phyloP scores from a whole-genome alignment of 1,140 invertebrate genomes.

The Rhyzopertha dominica region DNA sequence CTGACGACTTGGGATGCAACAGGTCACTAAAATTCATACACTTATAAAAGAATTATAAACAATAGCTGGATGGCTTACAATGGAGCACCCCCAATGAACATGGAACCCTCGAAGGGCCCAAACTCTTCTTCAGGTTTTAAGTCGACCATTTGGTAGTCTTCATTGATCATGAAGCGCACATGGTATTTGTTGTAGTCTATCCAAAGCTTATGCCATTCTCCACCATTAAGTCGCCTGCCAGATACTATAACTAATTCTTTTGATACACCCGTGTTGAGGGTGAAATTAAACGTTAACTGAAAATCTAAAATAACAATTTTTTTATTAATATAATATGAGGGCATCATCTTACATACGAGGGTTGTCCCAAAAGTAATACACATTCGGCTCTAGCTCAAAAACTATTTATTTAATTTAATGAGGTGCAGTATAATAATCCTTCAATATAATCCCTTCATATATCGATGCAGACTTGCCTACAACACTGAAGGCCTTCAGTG shows the following conservation, averaged over 20 bases:
- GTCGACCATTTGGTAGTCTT: slow-evolving; percentile 81
- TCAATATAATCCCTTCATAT: too few relatives aligned
- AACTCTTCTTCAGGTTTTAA: slow-evolving; percentile 80
- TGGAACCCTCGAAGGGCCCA: slow-evolving; percentile 85
- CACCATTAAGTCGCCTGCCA: slow-evolving; percentile 73
- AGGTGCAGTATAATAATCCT: too few relatives aligned
- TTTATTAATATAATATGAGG: too few relatives aligned
- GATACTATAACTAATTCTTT: slow-evolving; percentile 77
- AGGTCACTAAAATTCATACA: slow-evolving; percentile 62
- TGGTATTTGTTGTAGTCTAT: slow-evolving; percentile 91
- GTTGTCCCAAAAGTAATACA: too few relatives aligned
- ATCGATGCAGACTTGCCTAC: too few relatives aligned
- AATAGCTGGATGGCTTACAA: too few relatives aligned
- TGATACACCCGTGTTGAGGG: slow-evolving; percentile 74
- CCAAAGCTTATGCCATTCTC: slow-evolving; percentile 94
- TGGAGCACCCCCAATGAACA: slow-evolving; percentile 88
- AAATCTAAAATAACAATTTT: slow-evolving; percentile 64
- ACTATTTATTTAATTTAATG: too few relatives aligned
- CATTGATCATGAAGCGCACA: slow-evolving; percentile 89
- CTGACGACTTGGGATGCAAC: slow-evolving; percentile 67
- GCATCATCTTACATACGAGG: too few relatives aligned
- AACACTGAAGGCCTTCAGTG: too few relatives aligned
- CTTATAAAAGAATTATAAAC: too few relatives aligned
- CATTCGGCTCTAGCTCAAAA: too few relatives aligned
- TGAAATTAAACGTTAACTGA: slow-evolving; percentile 85